These are phyloP conservation scores for Pelobates cultripes DNA, from an alignment of 2,797 vertebrate species.

Conservation along the genomic window DNA sequence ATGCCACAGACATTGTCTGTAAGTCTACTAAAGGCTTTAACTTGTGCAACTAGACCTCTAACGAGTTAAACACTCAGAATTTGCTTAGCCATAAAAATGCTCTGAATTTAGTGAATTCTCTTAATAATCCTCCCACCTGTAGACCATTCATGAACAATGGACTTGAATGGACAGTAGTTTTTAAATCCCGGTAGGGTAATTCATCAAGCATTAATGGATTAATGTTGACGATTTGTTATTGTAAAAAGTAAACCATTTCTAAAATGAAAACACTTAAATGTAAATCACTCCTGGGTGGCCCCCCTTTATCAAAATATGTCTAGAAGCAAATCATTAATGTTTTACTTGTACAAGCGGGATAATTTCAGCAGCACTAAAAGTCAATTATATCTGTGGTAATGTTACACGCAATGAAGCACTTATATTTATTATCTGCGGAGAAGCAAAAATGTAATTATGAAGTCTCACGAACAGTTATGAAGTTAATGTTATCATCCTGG, in stretches of 20 bases:
- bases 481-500: too few relatives aligned
- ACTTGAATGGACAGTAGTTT: not conserved
- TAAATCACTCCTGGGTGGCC: slow-evolving; percentile 8
- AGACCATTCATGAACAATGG: not conserved
- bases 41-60: not conserved
- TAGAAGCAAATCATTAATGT: slow-evolving; percentile 3
- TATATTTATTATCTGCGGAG: not conserved
- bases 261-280: not conserved
- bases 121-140: not conserved
- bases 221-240: not conserved
- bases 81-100: not conserved
- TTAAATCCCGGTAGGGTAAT: not conserved
- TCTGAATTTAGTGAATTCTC: not conserved
- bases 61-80: not conserved
- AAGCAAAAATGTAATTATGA: not conserved
- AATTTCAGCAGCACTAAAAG: not conserved
- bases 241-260: not conserved
- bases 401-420: not conserved
- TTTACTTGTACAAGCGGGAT: not conserved
- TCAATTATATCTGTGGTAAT: not conserved
- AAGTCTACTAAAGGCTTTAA: not conserved
- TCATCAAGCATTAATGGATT: not conserved
- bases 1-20: not conserved
- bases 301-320: slow-evolving; percentile 1
- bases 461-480: too few relatives aligned